These are phyloP conservation scores for Disparrhopalites patrizii DNA, from an alignment of 2,888 invertebrate species.

Conservation along the genomic window DNA sequence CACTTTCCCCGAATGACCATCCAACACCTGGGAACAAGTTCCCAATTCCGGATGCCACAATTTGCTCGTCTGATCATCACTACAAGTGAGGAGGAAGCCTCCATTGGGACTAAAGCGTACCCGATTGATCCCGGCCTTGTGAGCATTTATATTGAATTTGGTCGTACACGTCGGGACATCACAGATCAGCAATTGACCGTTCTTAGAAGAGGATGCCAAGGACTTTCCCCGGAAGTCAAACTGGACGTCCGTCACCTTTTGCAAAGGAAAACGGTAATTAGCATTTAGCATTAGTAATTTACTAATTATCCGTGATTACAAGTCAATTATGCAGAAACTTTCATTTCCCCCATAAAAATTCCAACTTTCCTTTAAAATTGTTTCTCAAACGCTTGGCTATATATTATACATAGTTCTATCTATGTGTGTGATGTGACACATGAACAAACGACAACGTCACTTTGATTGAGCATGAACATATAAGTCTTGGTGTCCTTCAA, in stretches of 20 bases:
- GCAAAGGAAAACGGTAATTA: too few species aligned
- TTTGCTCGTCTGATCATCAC: constrained; percentile 69
- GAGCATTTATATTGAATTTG: constrained; percentile 28
- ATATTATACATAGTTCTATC: too few species aligned
- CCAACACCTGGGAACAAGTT: constrained; percentile 65
- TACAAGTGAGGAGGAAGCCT: constrained; percentile 67
- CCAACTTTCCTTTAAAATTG: too few species aligned
- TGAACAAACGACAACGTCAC: too few species aligned
- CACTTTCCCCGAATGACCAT: constrained; percentile 73
- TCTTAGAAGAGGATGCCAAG: constrained; percentile 70
- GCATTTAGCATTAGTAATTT: too few species aligned
- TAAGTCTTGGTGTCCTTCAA: too few species aligned
- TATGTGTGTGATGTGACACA: too few species aligned
- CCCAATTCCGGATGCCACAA: constrained; percentile 66
- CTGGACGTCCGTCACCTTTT: constrained; percentile 58
- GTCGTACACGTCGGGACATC: constrained; percentile 52
- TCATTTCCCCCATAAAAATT: too few species aligned
- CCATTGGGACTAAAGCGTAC: constrained; percentile 78
- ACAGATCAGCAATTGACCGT: constrained; percentile 70
- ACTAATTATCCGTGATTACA: too few species aligned
- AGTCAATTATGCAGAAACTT: too few species aligned
- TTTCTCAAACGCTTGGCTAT: too few species aligned
- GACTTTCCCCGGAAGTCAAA: constrained; percentile 71
- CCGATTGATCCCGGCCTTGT: constrained; percentile 51
- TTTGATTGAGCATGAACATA: too few species aligned